phyloP scores from a whole-genome alignment of 2,797 vertebrate genomes.

The Sebastiscus tertius region DNA sequence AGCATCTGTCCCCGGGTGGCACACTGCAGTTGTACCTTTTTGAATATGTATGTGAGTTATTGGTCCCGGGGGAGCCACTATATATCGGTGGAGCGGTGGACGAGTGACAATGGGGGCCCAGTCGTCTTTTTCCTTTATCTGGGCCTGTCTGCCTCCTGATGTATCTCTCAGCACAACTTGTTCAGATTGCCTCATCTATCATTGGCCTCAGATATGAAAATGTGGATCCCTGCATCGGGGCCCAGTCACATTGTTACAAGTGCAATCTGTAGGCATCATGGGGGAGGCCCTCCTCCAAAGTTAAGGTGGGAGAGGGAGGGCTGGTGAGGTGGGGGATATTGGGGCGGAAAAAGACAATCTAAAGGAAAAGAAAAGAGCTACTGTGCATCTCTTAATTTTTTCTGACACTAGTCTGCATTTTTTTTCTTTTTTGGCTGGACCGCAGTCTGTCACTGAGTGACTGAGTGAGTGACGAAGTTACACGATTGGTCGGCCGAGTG shows the following conservation, averaged over 20 bases:
- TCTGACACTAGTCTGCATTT: background rate
- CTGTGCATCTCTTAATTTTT: slow-evolving; percentile 11
- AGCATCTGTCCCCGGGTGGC: slow-evolving; percentile 65
- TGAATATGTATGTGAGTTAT: slow-evolving; percentile 83
- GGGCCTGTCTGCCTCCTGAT: slow-evolving; percentile 82
- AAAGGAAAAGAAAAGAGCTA: background rate
- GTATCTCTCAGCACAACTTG: slow-evolving; percentile 82
- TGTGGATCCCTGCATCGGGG: slow-evolving; percentile 72
- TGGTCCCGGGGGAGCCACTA: slow-evolving; percentile 72
- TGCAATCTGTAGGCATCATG: slow-evolving; percentile 75
- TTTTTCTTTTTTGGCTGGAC: background rate
- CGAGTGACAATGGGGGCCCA: slow-evolving; percentile 64
- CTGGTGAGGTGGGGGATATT: background rate
- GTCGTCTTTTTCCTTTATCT: slow-evolving; percentile 75
- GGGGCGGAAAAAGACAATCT: background rate
- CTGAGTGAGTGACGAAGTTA: no score
- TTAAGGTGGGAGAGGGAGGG: background rate
- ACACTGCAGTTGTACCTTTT: slow-evolving; percentile 65
- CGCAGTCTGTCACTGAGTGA: no score
- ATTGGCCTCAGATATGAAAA: slow-evolving; percentile 80
- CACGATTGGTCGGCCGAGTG: no score
- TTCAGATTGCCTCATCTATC: slow-evolving; percentile 87
- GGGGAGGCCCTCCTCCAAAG: slow-evolving; percentile 61
- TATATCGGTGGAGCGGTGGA: slow-evolving; percentile 64
- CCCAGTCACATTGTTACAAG: slow-evolving; percentile 67